Conservation (phyloP, 64 coral and sea anemone species). For the Stichodactyla mertensii region DNA sequence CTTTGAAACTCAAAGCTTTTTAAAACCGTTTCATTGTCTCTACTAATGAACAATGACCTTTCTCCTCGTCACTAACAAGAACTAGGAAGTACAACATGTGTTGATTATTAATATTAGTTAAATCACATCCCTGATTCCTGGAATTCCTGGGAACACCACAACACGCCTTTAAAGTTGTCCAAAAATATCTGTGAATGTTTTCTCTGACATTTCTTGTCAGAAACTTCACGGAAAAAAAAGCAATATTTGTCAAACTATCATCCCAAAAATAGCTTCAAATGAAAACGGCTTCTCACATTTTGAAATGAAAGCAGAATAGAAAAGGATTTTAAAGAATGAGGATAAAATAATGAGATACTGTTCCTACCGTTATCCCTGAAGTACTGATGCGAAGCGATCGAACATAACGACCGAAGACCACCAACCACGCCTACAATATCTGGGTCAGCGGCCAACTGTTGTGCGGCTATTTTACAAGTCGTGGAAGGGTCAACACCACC, state of each 20-base stretch:
- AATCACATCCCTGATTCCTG: neutral
- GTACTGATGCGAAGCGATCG: slow-evolving; percentile 88
- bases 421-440: slow-evolving; percentile 91
- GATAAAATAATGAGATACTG: neutral
- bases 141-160: neutral
- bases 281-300: too few relatives aligned
- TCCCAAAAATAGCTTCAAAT: neutral
- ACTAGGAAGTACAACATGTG: neutral
- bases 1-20: too few relatives aligned
- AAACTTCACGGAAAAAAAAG: neutral
- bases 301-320: too few relatives aligned
- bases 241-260: neutral
- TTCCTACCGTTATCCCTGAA: slow-evolving; percentile 92
- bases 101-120: neutral
- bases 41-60: neutral
- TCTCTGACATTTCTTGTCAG: neutral
- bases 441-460: slow-evolving; percentile 80
- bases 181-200: too few relatives aligned
- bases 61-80: neutral
- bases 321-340: too few relatives aligned
- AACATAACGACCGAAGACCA: slow-evolving; percentile 87
- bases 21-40: too few relatives aligned
- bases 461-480: slow-evolving; percentile 74
- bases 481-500: slow-evolving; percentile 55
- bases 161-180: neutral